Base-by-base conservation (phyloP, 1,140 invertebrate species). In the Neodiprion pinetum region DNA sequence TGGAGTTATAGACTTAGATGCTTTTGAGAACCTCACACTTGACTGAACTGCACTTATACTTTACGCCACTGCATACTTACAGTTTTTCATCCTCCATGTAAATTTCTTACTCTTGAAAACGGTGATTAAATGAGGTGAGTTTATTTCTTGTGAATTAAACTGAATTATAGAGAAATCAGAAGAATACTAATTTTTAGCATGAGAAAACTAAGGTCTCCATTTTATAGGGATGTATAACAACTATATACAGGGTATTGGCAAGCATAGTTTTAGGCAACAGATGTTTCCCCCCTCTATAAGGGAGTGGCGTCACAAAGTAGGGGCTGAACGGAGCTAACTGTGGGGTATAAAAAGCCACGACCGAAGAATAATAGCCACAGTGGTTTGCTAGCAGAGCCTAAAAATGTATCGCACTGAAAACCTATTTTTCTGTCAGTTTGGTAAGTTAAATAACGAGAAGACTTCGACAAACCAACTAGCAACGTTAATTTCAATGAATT, bases 281-380 rank as follows among this genome's bases (percentile, higher is more conserved):
- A 53, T 53, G 53, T 9, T 9, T 61, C n/a, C n/a, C 53, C 53
- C 53, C 53, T 61, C 53, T 61, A 8, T 61, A 61, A 9, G 53
- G 53, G 53, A 61, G 53, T 61, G 53, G n/a, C 53, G 53, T 17
- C 53, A 17, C 8, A 61, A 5, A 71, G 78, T 79, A 83, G 83
- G 83, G 80, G 73, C 79, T 65, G 76, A 81, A 80, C 76, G 78
- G 70, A 75, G 77, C 74, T 81, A 78, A 77, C 81, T 72, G 78
- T 71, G 78, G 83, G 75, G 84, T 87, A 87, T 87, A 87, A 86
- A 86, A 87, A 82, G 76, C 75, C 72, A 79, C 23, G 67, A 65
- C 17, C 28, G 21, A 21, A n/a, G 70, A 73, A 71, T 66, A 80
- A 78, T 73, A 75, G 78, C 70, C 80, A 77, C 83, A 86, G 83